Conservation (phyloP, 2,888 invertebrate genomes). For the Taphrorychus bicolor region DNA sequence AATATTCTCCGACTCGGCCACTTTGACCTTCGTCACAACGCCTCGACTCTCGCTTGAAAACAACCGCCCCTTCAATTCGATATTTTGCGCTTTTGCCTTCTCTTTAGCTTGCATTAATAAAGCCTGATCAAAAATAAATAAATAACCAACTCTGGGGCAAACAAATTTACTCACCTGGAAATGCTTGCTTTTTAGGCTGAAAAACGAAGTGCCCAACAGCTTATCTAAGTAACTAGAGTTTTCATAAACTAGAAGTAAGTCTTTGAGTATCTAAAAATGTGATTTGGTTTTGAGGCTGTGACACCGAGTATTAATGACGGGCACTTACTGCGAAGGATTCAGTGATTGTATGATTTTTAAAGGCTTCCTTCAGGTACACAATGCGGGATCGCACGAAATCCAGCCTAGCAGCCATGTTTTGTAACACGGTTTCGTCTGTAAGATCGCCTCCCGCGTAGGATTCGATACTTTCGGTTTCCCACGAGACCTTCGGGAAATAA, state of each 20-base stretch:
- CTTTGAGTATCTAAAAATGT: slow-evolving; percentile 70
- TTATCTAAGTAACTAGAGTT: slow-evolving; percentile 87
- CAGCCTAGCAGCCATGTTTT: slow-evolving; percentile 73
- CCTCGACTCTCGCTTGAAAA: slow-evolving; percentile 51
- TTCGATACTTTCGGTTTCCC: slow-evolving; percentile 80
- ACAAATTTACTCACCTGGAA: slow-evolving; percentile 67
- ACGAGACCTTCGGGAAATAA: slow-evolving; percentile 62
- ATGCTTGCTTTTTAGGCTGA: slow-evolving; percentile 65
- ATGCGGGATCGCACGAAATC: slow-evolving; percentile 57
- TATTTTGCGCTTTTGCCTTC: slow-evolving; percentile 75
- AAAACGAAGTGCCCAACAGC: slow-evolving; percentile 84
- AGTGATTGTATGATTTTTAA: slow-evolving; percentile 76
- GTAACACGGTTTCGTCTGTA: slow-evolving; percentile 59
- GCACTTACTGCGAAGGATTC: slow-evolving; percentile 72
- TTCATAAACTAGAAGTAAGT: slow-evolving; percentile 81
- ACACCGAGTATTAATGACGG: neutral
- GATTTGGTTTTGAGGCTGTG: neutral
- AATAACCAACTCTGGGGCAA: too few species aligned
- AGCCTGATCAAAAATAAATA: slow-evolving; percentile 60
- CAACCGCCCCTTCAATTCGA: slow-evolving; percentile 66
- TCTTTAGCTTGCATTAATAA: slow-evolving; percentile 78
- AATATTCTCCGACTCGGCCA: slow-evolving; percentile 58
- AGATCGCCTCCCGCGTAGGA: slow-evolving; percentile 64
- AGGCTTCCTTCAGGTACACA: slow-evolving; percentile 74
- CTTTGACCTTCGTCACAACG: slow-evolving; percentile 51